phyloP scores from a whole-genome alignment of 2,113 vertebrate species.

The Podarcis raffonei region DNA sequence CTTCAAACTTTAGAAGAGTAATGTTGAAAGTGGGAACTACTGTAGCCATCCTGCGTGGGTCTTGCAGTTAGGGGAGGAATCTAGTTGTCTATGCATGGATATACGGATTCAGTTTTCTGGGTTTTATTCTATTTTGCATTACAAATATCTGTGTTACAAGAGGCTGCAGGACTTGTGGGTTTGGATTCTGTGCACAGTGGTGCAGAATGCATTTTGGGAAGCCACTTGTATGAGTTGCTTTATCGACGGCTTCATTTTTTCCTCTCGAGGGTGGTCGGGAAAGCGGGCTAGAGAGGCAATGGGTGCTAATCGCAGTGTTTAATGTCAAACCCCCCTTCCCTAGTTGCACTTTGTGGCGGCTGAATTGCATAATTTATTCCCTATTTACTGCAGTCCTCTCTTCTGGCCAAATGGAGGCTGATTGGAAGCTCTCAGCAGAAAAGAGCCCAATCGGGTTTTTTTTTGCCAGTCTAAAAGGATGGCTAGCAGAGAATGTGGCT shows the following conservation, averaged over 20 bases:
- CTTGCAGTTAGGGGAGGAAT: neutral
- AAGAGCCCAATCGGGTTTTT: constrained; percentile 48
- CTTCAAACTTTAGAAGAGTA: neutral
- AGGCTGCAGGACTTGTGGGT: neutral
- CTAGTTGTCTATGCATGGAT: too few species aligned
- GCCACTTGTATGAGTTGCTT: constrained; percentile 19
- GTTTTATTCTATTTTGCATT: neutral
- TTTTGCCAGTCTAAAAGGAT: constrained; percentile 51
- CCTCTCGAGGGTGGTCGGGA: neutral
- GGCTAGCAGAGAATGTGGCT: neutral
- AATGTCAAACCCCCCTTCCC: neutral
- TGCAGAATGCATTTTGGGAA: neutral
- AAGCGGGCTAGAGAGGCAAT: neutral
- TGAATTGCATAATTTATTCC: constrained; percentile 69
- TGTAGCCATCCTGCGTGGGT: neutral
- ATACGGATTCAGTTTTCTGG: neutral
- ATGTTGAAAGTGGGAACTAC: neutral
- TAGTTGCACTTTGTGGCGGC: constrained; percentile 37
- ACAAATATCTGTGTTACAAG: constrained; percentile 23
- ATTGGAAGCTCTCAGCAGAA: constrained; percentile 62
- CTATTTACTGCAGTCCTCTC: constrained; percentile 69
- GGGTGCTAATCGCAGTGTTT: neutral
- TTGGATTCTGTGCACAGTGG: neutral
- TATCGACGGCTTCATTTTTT: neutral
- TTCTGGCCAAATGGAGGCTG: constrained; percentile 59